These are phyloP conservation scores for Chaetodon trifascialis DNA, from an alignment of 2,113 vertebrate genomes.

Conservation along the genomic window DNA sequence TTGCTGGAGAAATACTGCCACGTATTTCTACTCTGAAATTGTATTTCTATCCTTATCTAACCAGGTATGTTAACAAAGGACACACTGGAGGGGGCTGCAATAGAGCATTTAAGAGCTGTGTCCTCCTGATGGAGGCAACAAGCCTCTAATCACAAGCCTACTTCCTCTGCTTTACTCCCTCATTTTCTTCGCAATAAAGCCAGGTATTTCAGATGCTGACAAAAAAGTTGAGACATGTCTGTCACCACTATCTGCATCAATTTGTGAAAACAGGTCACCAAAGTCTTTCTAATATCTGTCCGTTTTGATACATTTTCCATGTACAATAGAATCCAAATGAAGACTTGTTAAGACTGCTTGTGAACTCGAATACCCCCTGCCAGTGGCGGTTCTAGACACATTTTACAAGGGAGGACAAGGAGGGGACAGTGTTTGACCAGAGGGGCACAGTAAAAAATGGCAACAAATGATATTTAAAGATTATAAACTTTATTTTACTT, in stretches of 20 bases:
- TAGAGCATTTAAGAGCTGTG: not conserved
- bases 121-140: not conserved
- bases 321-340: not conserved
- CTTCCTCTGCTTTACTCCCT: not conserved
- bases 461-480: too few relatives aligned
- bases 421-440: too few relatives aligned
- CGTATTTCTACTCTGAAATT: not conserved
- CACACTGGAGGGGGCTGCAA: not conserved
- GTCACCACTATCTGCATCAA: not conserved
- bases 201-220: not conserved
- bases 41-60: slow-evolving; percentile 27
- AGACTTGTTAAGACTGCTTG: too few relatives aligned
- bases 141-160: too few relatives aligned
- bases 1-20: slow-evolving; percentile 24
- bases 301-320: not conserved
- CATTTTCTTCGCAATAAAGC: slow-evolving; percentile 5
- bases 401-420: too few relatives aligned
- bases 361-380: too few relatives aligned
- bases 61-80: slow-evolving; percentile 19
- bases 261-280: not conserved
- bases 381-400: too few relatives aligned
- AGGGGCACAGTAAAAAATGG: too few relatives aligned
- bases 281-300: not conserved
- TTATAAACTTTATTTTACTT: too few relatives aligned
- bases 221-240: not conserved